phyloP scores from a whole-genome alignment of 2,797 vertebrate genomes.

The Uromys caudimaculatus region DNA sequence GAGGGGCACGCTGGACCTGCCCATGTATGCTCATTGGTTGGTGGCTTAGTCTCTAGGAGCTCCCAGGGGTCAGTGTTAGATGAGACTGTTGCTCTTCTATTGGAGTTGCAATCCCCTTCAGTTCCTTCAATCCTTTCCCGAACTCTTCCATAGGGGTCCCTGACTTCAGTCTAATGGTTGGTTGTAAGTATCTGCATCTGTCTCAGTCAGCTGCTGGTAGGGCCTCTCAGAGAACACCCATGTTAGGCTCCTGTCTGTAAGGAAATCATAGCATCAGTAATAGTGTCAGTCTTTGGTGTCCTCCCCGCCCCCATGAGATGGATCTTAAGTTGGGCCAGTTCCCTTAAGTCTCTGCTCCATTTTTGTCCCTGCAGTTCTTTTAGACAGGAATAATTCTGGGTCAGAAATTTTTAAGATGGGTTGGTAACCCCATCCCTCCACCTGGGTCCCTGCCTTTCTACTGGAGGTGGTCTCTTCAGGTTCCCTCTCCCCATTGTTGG shows the following conservation, averaged over 20 bases:
- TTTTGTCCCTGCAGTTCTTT: not conserved
- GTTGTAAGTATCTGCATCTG: not conserved
- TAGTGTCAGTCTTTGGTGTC: not conserved
- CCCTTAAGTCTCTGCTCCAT: not conserved
- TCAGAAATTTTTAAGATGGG: not conserved
- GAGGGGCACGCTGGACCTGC: not conserved
- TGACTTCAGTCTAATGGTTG: not conserved
- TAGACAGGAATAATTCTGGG: not conserved
- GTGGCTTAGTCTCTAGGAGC: not conserved
- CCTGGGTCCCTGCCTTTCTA: not conserved
- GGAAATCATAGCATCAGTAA: no score
- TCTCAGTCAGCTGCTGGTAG: not conserved
- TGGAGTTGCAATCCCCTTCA: not conserved
- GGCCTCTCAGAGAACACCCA: not conserved
- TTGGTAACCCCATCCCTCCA: not conserved
- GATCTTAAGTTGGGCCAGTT: not conserved
- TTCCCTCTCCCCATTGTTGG: not conserved
- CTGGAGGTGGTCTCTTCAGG: not conserved
- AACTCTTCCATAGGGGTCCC: not conserved
- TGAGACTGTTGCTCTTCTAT: not conserved
- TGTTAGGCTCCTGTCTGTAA: not conserved
- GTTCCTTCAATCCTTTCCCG: not conserved
- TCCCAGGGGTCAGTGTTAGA: not conserved
- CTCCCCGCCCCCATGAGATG: not conserved
- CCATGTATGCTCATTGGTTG: not conserved